A percentile compares a stretch with the other conserved stretches of the same genome.
Conservation (phyloP, 2,113 vertebrate genomes). For the Stegostoma tigrinum region DNA sequence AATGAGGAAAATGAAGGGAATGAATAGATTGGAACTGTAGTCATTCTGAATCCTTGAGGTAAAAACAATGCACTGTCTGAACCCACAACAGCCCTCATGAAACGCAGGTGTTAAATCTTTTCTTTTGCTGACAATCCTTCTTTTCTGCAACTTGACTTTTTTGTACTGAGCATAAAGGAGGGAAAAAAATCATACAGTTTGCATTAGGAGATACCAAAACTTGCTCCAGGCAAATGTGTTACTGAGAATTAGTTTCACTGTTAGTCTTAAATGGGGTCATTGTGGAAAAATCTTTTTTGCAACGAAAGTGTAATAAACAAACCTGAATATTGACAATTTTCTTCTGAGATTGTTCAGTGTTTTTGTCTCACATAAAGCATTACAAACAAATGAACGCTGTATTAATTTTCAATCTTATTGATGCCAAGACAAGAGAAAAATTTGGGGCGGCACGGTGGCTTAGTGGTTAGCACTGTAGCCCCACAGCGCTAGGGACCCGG, state of each 20-base stretch:
- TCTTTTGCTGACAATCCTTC: conserved; percentile 1
- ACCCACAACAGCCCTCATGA: neutral
- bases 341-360: neutral
- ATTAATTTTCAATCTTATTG: neutral
- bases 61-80: conserved; percentile 22
- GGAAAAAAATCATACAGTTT: neutral
- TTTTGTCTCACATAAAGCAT: too few species aligned
- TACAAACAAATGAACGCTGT: too few species aligned
- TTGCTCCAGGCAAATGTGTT: neutral
- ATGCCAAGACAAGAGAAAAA: conserved; percentile 36
- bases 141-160: conserved; percentile 27
- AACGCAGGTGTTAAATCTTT: conserved; percentile 5
- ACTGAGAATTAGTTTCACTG: neutral
- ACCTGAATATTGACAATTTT: neutral
- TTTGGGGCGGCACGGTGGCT: too few species aligned
- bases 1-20: conserved; percentile 30
- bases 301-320: neutral
- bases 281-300: neutral
- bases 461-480: too few species aligned
- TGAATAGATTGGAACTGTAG: neutral
- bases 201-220: neutral
- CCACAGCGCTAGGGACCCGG: too few species aligned
- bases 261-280: conserved; percentile 15
- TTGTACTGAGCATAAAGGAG: neutral
- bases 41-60: conserved; percentile 12